These are phyloP conservation scores for Drosophila ironensis DNA, from an alignment of 1,140 invertebrate species.

Conservation along the genomic window DNA sequence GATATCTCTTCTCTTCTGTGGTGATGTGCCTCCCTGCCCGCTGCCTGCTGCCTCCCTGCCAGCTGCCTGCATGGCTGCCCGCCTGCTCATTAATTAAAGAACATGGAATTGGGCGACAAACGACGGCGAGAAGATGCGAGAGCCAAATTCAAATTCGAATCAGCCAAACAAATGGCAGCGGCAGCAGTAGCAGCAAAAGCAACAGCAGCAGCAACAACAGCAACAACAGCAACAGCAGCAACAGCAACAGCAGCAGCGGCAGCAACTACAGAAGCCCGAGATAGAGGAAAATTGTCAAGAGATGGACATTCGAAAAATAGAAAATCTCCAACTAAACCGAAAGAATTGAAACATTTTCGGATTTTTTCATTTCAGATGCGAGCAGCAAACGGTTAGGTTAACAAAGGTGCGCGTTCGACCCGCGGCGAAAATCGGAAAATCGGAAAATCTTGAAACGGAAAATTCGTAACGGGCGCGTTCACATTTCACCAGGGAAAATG, in stretches of 20 bases:
- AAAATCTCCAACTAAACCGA: constrained; percentile 79
- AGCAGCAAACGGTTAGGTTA: constrained; percentile 78
- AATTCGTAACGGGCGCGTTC: constrained; percentile 36
- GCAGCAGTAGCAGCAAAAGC: constrained; percentile 9
- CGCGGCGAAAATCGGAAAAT: constrained; percentile 8
- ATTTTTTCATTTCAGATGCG: constrained; percentile 79
- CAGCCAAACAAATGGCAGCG: constrained; percentile 70
- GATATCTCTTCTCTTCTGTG: constrained; percentile 53
- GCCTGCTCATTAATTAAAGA: constrained; percentile 73
- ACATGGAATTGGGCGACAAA: constrained; percentile 68
- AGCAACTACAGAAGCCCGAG: constrained; percentile 34
- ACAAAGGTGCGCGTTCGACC: constrained; percentile 69
- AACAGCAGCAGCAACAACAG: constrained; percentile 12
- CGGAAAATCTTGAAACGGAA: constrained; percentile 6
- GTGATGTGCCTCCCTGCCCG: neutral
- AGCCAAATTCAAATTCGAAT: constrained; percentile 71
- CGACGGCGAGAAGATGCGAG: constrained; percentile 36
- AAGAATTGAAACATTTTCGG: constrained; percentile 80
- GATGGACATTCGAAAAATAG: constrained; percentile 80
- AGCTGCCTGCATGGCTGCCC: neutral
- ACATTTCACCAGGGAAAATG: constrained; percentile 13
- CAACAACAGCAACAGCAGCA: constrained; percentile 26
- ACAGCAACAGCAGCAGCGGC: neutral
- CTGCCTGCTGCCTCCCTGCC: no score
- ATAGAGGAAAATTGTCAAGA: constrained; percentile 74